A percentile compares a stretch with the other conserved stretches of the same genome.
These are phyloP conservation scores for Trichosurus vulpecula DNA, from an alignment of 2,797 vertebrate genomes.

Conservation along the genomic window DNA sequence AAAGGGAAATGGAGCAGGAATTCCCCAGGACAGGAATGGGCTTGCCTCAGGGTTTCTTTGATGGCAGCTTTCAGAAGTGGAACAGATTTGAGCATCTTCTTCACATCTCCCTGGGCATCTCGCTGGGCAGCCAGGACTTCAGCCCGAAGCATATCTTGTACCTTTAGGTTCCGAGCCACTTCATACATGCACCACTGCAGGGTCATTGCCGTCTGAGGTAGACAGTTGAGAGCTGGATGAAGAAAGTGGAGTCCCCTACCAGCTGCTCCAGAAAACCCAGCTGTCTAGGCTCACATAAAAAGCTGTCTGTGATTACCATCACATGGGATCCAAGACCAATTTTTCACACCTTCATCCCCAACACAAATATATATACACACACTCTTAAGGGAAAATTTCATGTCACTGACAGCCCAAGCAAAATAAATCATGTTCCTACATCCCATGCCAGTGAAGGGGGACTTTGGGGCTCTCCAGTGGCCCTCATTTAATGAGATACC, in stretches of 20 bases:
- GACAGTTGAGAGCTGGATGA: slow-evolving; percentile 15
- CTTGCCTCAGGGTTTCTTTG: slow-evolving; percentile 95
- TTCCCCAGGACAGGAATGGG: background rate
- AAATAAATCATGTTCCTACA: background rate
- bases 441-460: background rate
- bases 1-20: background rate
- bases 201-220: slow-evolving; percentile 89
- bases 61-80: slow-evolving; percentile 93
- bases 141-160: slow-evolving; percentile 91
- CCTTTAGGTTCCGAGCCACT: slow-evolving; percentile 88
- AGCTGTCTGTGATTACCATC: background rate
- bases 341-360: background rate
- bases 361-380: background rate
- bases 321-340: background rate
- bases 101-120: slow-evolving; percentile 86
- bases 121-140: slow-evolving; percentile 89
- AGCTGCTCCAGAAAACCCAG: too few relatives aligned
- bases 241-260: background rate
- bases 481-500: background rate
- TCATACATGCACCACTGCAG: slow-evolving; percentile 95
- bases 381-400: background rate
- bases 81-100: slow-evolving; percentile 88
- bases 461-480: background rate
- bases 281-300: too few relatives aligned
- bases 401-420: slow-evolving; percentile 10